These are phyloP conservation scores for Forpus xanthops DNA, from an alignment of 2,797 vertebrate species.

Conservation along the genomic window DNA sequence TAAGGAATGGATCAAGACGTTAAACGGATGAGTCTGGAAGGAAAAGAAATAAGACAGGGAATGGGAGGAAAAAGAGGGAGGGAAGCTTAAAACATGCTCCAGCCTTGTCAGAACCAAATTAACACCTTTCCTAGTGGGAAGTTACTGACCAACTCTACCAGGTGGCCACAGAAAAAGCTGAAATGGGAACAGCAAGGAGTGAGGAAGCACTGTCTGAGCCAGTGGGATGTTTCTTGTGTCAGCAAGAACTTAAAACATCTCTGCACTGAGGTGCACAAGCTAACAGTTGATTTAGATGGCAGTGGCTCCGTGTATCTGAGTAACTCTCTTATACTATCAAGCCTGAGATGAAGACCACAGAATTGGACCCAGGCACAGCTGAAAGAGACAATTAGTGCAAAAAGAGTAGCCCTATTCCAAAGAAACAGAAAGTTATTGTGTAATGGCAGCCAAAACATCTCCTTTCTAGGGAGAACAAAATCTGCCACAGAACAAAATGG, in stretches of 20 bases:
- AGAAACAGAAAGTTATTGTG: background rate
- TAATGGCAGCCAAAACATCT: background rate
- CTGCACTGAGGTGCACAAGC: background rate
- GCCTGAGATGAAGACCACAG: accelerated
- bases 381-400: background rate
- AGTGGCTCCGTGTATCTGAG: background rate
- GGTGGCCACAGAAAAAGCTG: background rate
- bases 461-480: conserved; percentile 76
- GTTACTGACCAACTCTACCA: no score
- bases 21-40: no score
- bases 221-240: background rate
- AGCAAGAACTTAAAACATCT: background rate
- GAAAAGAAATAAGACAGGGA: no score
- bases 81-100: background rate
- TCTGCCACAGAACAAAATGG: conserved; percentile 86
- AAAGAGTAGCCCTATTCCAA: background rate
- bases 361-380: background rate
- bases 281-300: background rate
- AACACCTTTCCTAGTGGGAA: background rate
- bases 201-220: accelerated
- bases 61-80: accelerated
- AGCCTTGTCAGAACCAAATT: background rate
- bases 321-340: background rate
- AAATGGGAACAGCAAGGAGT: background rate
- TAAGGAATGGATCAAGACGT: background rate